These are phyloP conservation scores for Lepisosteus oculatus DNA, from an alignment of 2,113 vertebrate genomes.

Conservation along the genomic window DNA sequence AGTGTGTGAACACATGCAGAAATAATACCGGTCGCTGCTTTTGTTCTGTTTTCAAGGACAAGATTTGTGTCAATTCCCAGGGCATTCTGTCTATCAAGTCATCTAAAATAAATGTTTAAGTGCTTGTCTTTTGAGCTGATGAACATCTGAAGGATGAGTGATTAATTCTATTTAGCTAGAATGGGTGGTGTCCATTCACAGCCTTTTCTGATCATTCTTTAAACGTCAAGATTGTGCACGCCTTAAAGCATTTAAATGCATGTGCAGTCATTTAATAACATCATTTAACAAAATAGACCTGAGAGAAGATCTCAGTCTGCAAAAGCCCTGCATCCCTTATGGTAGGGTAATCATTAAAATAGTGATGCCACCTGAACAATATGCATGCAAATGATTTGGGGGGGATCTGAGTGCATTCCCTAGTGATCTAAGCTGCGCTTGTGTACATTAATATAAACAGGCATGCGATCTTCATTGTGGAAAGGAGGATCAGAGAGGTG, in stretches of 20 bases:
- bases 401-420: neutral
- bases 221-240: no score
- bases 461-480: neutral
- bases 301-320: neutral
- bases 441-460: neutral
- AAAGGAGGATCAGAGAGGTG: neutral
- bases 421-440: neutral
- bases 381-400: neutral
- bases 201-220: no score
- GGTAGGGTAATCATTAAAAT: neutral
- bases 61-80: neutral
- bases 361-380: neutral
- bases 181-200: neutral
- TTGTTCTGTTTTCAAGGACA: neutral
- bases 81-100: neutral
- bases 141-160: neutral
- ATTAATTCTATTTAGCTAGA: neutral
- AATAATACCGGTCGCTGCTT: neutral
- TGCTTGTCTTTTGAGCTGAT: neutral
- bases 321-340: neutral
- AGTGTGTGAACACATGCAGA: slow-evolving; percentile 28
- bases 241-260: neutral
- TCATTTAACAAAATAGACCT: neutral
- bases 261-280: no score
- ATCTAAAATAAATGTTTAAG: neutral